A percentile compares a stretch with the other conserved stretches of the same genome.
Conservation (phyloP, 2,797 vertebrate genomes). For the Etheostoma perlongum region DNA sequence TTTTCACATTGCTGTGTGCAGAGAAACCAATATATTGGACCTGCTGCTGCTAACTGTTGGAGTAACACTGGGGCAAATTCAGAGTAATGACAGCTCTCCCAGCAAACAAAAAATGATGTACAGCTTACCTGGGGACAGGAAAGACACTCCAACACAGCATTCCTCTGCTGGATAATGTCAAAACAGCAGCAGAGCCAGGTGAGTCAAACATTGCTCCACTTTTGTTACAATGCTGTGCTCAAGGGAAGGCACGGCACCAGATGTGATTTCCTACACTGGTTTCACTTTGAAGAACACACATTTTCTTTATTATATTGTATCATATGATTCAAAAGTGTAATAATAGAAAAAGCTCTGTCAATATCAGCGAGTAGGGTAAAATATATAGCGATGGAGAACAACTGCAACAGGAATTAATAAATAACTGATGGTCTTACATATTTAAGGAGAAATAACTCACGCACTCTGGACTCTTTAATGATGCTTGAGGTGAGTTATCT, state of each 20-base stretch:
- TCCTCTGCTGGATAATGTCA: conserved; percentile 51
- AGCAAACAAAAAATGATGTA: conserved; percentile 74
- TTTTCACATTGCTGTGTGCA: conserved; percentile 29
- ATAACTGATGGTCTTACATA: conserved; percentile 21
- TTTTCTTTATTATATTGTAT: conserved; percentile 3
- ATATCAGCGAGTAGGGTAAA: not conserved
- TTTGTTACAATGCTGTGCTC: conserved; percentile 55
- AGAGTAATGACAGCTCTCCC: conserved; percentile 65
- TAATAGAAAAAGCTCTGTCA: conserved; percentile 9
- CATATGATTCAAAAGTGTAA: conserved; percentile 21
- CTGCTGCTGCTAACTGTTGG: conserved; percentile 35
- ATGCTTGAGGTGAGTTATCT: conserved; percentile 12
- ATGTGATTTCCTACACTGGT: conserved; percentile 54
- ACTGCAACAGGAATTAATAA: conserved; percentile 34
- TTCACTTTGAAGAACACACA: conserved; percentile 30
- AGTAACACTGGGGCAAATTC: conserved; percentile 56
- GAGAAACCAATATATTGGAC: conserved; percentile 56
- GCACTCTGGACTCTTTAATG: not conserved
- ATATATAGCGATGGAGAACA: not conserved
- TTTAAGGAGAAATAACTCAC: conserved; percentile 35
- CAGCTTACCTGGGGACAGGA: conserved; percentile 73
- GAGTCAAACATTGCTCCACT: conserved; percentile 54
- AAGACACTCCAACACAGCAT: conserved; percentile 31
- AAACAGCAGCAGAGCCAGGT: conserved; percentile 43
- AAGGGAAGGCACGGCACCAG: conserved; percentile 39